Percentiles rank a stretch among this genome's conserved stretches.
Evolutionary conservation across 2,888 invertebrate genomes (phyloP).

Genomic region (Macrophya alboannulata): DNA sequence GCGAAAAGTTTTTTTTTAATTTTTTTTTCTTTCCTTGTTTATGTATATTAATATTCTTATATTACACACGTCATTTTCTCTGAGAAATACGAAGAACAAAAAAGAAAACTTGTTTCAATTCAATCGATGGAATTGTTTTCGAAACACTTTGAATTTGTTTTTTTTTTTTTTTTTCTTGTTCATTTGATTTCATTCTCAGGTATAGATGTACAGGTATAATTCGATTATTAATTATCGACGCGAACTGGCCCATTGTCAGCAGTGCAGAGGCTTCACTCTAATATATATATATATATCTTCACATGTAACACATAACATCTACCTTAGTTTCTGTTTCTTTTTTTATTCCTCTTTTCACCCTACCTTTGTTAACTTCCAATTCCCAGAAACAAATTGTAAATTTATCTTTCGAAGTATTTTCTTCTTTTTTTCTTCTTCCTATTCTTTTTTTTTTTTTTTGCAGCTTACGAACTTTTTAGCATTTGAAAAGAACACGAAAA

Average conservation of each 20-base stretch:
- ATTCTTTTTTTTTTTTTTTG: background rate
- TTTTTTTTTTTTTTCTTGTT: background rate
- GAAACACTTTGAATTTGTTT: background rate
- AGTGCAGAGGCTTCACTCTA: slow-evolving; percentile 13
- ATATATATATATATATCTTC: background rate
- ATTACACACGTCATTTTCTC: background rate
- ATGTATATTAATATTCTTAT: background rate
- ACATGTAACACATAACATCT: background rate
- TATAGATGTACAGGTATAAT: background rate
- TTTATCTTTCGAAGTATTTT: background rate
- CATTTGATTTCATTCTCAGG: background rate
- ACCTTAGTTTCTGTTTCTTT: background rate
- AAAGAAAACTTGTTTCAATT: background rate
- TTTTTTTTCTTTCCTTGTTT: no score
- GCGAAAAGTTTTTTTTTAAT: background rate
- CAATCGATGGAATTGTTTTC: background rate
- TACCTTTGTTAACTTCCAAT: background rate
- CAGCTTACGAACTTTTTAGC: no score
- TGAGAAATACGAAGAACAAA: background rate
- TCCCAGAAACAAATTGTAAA: background rate
- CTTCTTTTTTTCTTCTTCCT: background rate
- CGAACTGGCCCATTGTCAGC: background rate
- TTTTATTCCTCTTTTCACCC: background rate
- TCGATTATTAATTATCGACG: slow-evolving; percentile 13
- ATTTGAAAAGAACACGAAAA: no score